phyloP scores from a whole-genome alignment of 2,888 invertebrate species.

The Acleris holmiana region DNA sequence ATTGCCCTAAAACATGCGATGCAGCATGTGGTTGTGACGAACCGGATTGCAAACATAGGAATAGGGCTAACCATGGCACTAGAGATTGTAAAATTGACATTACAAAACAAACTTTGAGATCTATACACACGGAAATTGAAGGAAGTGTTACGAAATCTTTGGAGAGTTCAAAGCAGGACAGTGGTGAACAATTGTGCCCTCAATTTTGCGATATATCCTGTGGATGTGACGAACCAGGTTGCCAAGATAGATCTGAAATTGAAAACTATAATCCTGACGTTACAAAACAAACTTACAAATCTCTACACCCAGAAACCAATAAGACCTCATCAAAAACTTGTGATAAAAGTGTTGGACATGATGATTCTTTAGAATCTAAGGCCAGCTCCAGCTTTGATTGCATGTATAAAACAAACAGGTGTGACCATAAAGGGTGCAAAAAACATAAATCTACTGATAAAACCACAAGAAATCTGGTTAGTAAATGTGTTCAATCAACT shows the following conservation, averaged over 20 bases:
- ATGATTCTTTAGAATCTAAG: slow-evolving; percentile 15
- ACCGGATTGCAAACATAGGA: too few species aligned
- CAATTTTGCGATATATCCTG: neutral
- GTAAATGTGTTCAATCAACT: slow-evolving; percentile 62
- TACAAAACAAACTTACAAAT: neutral
- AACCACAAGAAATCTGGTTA: slow-evolving; percentile 45
- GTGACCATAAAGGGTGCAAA: slow-evolving; percentile 11
- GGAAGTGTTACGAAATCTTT: too few species aligned
- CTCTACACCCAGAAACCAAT: neutral
- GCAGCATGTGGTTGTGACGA: slow-evolving; percentile 6
- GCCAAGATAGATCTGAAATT: neutral
- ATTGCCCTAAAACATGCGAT: slow-evolving; percentile 5
- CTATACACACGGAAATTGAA: too few species aligned
- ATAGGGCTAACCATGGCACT: too few species aligned
- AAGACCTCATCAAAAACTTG: neutral
- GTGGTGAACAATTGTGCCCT: too few species aligned
- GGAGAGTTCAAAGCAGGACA: too few species aligned
- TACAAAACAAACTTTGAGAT: too few species aligned
- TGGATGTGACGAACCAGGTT: slow-evolving; percentile 7
- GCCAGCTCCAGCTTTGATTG: slow-evolving; percentile 10
- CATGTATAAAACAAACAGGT: slow-evolving; percentile 1
- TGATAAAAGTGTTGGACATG: slow-evolving; percentile 9
- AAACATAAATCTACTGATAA: slow-evolving; percentile 17
- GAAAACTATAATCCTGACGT: slow-evolving; percentile 1
- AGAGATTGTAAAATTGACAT: too few species aligned